Evolutionary conservation across 2,797 vertebrate genomes (phyloP).

Genomic region (Podargus strigoides): DNA sequence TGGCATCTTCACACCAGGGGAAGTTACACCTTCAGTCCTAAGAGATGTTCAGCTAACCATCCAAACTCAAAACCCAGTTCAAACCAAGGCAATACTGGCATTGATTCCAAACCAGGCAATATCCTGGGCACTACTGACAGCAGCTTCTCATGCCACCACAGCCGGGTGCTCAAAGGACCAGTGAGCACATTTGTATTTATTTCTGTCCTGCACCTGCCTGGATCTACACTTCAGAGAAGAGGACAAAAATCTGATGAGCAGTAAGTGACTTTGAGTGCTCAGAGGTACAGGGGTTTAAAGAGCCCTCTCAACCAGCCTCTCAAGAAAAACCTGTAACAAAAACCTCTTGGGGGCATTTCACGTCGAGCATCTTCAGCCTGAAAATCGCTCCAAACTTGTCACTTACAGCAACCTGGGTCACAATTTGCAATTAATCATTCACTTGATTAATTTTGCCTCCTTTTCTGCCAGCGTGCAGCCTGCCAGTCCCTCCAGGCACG

Average conservation of each 20-base stretch:
- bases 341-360: neutral
- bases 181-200: neutral
- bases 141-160: neutral
- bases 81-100: neutral
- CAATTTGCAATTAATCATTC: conserved; percentile 2
- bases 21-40: rapidly evolving
- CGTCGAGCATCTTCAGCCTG: neutral
- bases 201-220: neutral
- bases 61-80: neutral
- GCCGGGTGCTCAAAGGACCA: neutral
- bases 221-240: neutral
- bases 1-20: neutral
- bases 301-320: neutral
- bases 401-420: neutral
- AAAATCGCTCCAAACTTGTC: neutral
- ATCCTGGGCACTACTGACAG: neutral
- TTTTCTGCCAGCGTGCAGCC: neutral
- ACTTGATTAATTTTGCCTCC: conserved; percentile 16
- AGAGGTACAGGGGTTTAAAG: neutral
- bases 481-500: neutral
- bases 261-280: neutral
- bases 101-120: rapidly evolving
- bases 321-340: neutral
- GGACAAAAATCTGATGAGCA: neutral
- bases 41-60: neutral